Percentiles rank a stretch among this genome's conserved stretches.
Conservation (phyloP, 2,797 vertebrate genomes). For the Urophycis tenuis region DNA sequence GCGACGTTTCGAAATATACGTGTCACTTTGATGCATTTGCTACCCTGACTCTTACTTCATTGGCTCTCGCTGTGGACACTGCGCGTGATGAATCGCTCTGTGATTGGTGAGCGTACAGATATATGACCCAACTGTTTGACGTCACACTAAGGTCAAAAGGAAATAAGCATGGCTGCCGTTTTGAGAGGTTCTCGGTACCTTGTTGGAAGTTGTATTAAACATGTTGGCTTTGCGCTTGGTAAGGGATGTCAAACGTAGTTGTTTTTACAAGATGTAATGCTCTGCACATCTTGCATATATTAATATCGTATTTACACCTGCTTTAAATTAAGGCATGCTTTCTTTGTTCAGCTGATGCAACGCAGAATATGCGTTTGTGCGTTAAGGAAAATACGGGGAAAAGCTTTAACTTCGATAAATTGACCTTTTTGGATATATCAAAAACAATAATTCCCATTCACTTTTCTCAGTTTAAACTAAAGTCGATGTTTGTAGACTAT, state of each 20-base stretch:
- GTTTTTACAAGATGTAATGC: neutral
- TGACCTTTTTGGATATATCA: neutral
- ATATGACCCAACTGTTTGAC: conserved; percentile 10
- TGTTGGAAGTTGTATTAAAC: conserved; percentile 56
- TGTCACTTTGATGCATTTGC: neutral
- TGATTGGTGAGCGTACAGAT: conserved; percentile 47
- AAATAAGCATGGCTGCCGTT: conserved; percentile 76
- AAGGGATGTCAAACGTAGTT: conserved; percentile 31
- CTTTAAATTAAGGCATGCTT: neutral
- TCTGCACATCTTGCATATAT: neutral
- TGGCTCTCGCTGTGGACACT: neutral
- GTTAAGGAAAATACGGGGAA: neutral
- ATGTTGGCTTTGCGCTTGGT: conserved; percentile 68
- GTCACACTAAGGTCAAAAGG: conserved; percentile 57
- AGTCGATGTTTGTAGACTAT: neutral
- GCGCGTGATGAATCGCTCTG: neutral
- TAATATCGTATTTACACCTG: neutral
- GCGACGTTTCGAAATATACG: neutral
- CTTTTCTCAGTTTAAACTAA: neutral
- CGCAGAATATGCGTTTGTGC: neutral
- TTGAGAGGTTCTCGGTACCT: conserved; percentile 65
- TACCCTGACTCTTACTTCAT: neutral
- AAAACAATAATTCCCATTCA: neutral
- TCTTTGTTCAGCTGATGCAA: neutral
- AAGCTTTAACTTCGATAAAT: neutral